Evolutionary conservation across 2,113 vertebrate genomes (phyloP), one percentile per base, ranked within the genome.

Genomic region (Nerophis lumbriciformis): DNA sequence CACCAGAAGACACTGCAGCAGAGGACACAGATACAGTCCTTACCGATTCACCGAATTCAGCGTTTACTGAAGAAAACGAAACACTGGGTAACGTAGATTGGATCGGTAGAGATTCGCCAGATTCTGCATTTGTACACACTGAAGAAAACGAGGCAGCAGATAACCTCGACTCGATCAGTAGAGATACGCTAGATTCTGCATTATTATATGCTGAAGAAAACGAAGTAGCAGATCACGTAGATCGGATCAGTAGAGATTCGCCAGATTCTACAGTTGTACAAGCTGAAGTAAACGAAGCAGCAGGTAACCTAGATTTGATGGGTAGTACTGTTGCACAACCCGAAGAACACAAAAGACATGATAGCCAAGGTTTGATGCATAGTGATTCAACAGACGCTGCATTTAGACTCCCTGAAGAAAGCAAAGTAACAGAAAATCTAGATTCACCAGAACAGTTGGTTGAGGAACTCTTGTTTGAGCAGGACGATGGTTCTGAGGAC

Each of bases 31-130:
- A 14, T 63, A n/a, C 56, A 38, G 59, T 65, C 66, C 37, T 21
- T 73, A 53, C 70, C 14, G 68, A 76, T 49, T 19, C 53, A 16
- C 15, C 50, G 47, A 53, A 58, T n/a, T 61, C 51, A 12, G 56
- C 15, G 5, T 52, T 61, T 57, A 12, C 16, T 35, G 66, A 65
- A 8, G 57, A 15, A 56, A 49, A 38, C 50, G 66, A 66, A 38
- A 45, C 7, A 6, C 49, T 38, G 35, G 48, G 38, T 7, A 48
- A 5, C 48, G 1, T 16, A 5, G 8, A 49, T 35, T 14, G 1
- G 21, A 8, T 48, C 8, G 8, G 16, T 16, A 49, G 14, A n/a
- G 28, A 4, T 15, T 36, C 47, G 10, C 45, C n/a, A 6, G n/a
- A 48, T 35, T 49, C 45, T n/a, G 12, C 6, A 6, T 36, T 35